Percentiles rank a stretch among this genome's conserved stretches.
These are phyloP conservation scores for Xestia ashworthii DNA, from an alignment of 2,888 invertebrate species.

Conservation along the genomic window DNA sequence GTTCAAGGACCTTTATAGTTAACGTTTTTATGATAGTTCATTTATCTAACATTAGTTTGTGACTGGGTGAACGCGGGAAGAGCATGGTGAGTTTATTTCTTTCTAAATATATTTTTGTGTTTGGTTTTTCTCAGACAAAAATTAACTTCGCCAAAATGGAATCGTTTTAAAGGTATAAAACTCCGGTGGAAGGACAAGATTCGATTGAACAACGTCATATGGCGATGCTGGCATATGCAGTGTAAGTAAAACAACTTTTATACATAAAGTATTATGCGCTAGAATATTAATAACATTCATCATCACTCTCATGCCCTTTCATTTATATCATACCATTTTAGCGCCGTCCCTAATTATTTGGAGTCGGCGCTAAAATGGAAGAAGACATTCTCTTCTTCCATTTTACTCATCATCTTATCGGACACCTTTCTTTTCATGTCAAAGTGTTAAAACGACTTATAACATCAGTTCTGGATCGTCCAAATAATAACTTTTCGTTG, in stretches of 20 bases:
- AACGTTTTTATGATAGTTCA: slow-evolving; percentile 76
- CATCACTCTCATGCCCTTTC: no score
- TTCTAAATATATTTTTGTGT: slow-evolving; percentile 64
- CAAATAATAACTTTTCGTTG: neutral
- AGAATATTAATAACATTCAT: neutral
- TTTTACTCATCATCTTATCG: no score
- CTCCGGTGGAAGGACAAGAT: slow-evolving; percentile 99
- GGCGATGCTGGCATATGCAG: slow-evolving; percentile 99
- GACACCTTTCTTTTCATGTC: no score
- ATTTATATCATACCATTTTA: no score
- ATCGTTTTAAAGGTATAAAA: slow-evolving; percentile 99
- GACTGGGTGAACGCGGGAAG: slow-evolving; percentile 74
- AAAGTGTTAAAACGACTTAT: neutral
- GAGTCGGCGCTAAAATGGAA: no score
- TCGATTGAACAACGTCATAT: slow-evolving; percentile 99
- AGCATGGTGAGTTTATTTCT: slow-evolving; percentile 80
- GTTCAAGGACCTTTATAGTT: slow-evolving; percentile 82
- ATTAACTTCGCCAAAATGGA: slow-evolving; percentile 99
- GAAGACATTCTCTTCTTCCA: no score
- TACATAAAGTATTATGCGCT: slow-evolving; percentile 16
- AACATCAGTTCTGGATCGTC: neutral
- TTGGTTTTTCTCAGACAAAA: slow-evolving; percentile 95
- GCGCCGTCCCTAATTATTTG: no score
- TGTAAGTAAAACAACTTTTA: slow-evolving; percentile 91
- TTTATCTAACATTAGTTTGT: slow-evolving; percentile 80